phyloP scores from a whole-genome alignment of 2,888 invertebrate genomes.

The Melitaea athalia region DNA sequence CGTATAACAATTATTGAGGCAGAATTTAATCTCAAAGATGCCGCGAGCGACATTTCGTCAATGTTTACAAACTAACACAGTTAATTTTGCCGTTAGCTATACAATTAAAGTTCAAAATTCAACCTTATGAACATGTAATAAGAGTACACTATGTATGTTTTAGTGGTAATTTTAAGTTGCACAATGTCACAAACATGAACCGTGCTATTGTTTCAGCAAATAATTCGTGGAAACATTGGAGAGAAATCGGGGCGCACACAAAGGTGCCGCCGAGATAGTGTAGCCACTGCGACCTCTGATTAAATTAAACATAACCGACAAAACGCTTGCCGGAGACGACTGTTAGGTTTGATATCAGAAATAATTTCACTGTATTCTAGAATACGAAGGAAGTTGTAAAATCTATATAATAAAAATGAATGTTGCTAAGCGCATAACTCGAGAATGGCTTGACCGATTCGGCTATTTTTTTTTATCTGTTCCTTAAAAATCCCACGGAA shows the following conservation, averaged over 20 bases:
- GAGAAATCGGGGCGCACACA: constrained; percentile 70
- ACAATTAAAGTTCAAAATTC: constrained; percentile 38
- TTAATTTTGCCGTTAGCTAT: constrained; percentile 35
- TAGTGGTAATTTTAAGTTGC: constrained; percentile 41
- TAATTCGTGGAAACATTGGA: constrained; percentile 74
- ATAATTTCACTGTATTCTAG: not conserved
- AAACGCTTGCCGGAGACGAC: constrained; percentile 1
- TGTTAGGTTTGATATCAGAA: not conserved
- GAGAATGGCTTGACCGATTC: too few species aligned
- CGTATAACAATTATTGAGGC: constrained; percentile 72
- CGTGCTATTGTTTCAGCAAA: constrained; percentile 79
- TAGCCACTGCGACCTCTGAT: constrained; percentile 47
- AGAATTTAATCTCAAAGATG: constrained; percentile 74
- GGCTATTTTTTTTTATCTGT: too few species aligned
- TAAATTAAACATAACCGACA: constrained; percentile 27
- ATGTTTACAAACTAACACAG: constrained; percentile 59
- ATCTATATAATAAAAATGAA: too few species aligned
- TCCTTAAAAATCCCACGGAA: too few species aligned
- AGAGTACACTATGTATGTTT: constrained; percentile 32
- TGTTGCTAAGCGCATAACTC: too few species aligned
- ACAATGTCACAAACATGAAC: constrained; percentile 62
- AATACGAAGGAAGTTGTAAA: not conserved
- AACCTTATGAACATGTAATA: constrained; percentile 45
- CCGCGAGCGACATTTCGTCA: constrained; percentile 70
- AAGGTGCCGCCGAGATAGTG: constrained; percentile 62